Percentiles rank a stretch among this genome's conserved stretches.
Evolutionary conservation across 2,888 invertebrate species (phyloP).

Genomic region (Andrena camellia): DNA sequence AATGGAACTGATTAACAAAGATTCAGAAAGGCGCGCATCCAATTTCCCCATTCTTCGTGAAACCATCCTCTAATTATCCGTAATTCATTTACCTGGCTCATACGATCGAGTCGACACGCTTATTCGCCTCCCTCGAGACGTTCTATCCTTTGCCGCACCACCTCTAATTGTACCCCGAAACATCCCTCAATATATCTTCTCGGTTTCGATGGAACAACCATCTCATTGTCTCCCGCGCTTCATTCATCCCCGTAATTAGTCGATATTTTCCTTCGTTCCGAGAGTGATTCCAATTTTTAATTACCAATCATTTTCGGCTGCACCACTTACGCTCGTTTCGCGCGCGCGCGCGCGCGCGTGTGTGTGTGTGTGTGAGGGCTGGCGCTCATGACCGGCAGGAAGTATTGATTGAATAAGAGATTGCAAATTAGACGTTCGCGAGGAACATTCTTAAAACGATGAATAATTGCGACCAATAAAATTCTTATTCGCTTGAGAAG

Average conservation of each 20-base stretch:
- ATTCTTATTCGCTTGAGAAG: too few species aligned
- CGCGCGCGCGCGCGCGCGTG: too few species aligned
- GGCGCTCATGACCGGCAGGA: not conserved
- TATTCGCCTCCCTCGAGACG: conserved; percentile 48
- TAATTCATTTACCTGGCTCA: conserved; percentile 61
- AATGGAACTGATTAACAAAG: conserved; percentile 82
- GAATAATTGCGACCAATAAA: too few species aligned
- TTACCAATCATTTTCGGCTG: not conserved
- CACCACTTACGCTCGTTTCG: not conserved
- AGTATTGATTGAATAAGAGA: not conserved
- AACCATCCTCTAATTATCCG: conserved; percentile 63
- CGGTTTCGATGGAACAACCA: conserved; percentile 17
- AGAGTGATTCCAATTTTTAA: not conserved
- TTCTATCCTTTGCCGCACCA: conserved; percentile 31
- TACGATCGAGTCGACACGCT: conserved; percentile 63
- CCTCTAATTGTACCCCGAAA: conserved; percentile 40
- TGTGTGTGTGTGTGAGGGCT: not conserved
- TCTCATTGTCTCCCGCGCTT: not conserved
- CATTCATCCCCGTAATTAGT: conserved; percentile 1
- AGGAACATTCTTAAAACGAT: not conserved
- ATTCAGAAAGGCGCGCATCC: conserved; percentile 77
- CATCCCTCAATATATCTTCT: conserved; percentile 21
- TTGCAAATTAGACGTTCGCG: not conserved
- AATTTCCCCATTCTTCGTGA: conserved; percentile 68
- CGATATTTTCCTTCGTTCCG: not conserved